Conservation (phyloP, 2,797 vertebrate species). For the Phalloptychus januarius region DNA sequence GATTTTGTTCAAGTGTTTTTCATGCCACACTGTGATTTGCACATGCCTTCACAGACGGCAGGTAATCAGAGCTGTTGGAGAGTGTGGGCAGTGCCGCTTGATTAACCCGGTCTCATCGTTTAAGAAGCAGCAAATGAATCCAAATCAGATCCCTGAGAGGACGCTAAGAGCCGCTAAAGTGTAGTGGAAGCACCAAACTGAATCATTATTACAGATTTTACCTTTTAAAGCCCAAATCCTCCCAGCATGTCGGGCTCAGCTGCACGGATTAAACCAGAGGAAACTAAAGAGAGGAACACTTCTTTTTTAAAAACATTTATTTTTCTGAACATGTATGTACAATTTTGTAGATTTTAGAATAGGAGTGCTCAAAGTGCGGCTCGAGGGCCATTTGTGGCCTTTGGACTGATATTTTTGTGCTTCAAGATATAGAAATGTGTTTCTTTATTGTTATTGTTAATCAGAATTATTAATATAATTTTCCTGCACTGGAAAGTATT, state of each 20-base stretch:
- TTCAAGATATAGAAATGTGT: too few relatives aligned
- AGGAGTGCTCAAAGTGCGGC: too few relatives aligned
- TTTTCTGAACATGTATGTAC: background rate
- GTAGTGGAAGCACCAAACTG: background rate
- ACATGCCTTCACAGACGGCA: slow-evolving; percentile 9
- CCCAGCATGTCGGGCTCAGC: background rate
- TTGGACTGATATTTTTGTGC: too few relatives aligned
- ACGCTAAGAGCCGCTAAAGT: background rate
- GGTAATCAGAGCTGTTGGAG: slow-evolving; percentile 5
- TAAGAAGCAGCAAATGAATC: slow-evolving; percentile 35
- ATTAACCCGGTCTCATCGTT: slow-evolving; percentile 46
- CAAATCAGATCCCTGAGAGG: background rate
- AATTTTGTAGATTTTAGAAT: background rate
- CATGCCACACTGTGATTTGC: background rate
- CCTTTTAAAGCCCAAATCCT: background rate
- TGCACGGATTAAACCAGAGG: background rate
- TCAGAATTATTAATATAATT: too few relatives aligned
- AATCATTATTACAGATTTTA: background rate
- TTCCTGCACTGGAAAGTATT: too few relatives aligned
- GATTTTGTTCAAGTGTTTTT: slow-evolving; percentile 6
- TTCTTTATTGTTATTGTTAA: too few relatives aligned
- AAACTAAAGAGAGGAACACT: background rate
- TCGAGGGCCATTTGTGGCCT: too few relatives aligned
- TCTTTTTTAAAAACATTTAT: background rate
- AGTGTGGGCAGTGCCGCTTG: slow-evolving; percentile 28